A percentile compares a stretch with the other conserved stretches of the same genome.
Conservation (phyloP, 2,888 invertebrate genomes). For the Lottia scabra region DNA sequence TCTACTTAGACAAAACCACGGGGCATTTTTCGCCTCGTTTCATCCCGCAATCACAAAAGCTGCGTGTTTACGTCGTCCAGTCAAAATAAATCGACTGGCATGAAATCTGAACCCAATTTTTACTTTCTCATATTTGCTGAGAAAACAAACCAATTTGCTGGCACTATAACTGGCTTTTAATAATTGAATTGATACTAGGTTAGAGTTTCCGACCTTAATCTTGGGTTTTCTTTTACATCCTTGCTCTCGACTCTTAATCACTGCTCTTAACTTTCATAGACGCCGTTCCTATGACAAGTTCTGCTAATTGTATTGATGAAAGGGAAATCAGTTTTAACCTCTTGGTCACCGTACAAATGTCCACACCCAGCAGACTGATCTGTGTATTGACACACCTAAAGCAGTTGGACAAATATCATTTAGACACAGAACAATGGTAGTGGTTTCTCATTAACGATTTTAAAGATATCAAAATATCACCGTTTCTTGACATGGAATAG, state of each 20-base stretch:
- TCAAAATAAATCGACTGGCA: slow-evolving; percentile 2
- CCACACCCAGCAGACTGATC: background rate
- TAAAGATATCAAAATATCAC: background rate
- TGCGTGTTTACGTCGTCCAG: slow-evolving; percentile 4
- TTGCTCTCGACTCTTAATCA: background rate
- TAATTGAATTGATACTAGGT: background rate
- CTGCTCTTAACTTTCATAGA: background rate
- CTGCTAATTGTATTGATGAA: background rate
- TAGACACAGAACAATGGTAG: background rate
- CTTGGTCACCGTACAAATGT: background rate
- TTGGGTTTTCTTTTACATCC: background rate
- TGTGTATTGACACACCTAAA: background rate
- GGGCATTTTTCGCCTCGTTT: slow-evolving; percentile 6
- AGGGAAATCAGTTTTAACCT: background rate
- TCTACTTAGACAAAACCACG: slow-evolving; percentile 1
- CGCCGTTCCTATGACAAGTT: background rate
- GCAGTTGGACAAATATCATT: background rate
- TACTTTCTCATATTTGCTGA: slow-evolving; percentile 5
- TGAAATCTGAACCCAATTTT: background rate
- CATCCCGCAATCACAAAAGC: background rate
- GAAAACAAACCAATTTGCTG: slow-evolving; percentile 1
- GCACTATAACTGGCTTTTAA: background rate
- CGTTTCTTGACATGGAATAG: background rate
- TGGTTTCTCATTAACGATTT: background rate
- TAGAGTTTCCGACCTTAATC: background rate